These are phyloP conservation scores for Catocala fraxini DNA, from an alignment of 2,888 invertebrate genomes.

Conservation along the genomic window DNA sequence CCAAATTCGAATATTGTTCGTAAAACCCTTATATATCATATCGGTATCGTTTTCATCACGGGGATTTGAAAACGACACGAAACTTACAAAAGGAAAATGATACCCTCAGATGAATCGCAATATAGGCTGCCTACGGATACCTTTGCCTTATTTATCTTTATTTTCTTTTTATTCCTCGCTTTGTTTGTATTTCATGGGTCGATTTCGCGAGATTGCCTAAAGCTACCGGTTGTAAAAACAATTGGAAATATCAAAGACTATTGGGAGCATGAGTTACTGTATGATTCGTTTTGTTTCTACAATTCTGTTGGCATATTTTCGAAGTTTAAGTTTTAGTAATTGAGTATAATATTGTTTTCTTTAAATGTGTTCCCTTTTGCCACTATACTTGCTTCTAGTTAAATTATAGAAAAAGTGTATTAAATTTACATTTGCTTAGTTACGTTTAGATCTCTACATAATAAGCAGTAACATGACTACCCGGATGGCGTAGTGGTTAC, in stretches of 20 bases:
- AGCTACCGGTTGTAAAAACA: constrained; percentile 24
- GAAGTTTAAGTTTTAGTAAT: background rate
- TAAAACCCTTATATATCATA: constrained; percentile 9
- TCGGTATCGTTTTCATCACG: constrained; percentile 10
- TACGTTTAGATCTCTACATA: too few relatives aligned
- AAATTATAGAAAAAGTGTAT: too few relatives aligned
- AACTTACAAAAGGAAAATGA: constrained; percentile 23
- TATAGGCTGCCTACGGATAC: constrained; percentile 20
- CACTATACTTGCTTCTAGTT: too few relatives aligned
- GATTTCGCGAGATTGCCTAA: constrained; percentile 18
- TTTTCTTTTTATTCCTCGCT: constrained; percentile 20
- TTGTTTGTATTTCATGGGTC: constrained; percentile 30
- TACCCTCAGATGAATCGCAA: constrained; percentile 23
- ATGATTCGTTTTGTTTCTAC: constrained; percentile 1
- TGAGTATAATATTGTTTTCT: too few relatives aligned
- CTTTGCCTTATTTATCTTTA: constrained; percentile 22
- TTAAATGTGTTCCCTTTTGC: too few relatives aligned
- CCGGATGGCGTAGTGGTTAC: too few relatives aligned
- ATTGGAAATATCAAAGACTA: constrained; percentile 10
- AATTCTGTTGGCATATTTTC: background rate
- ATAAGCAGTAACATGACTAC: too few relatives aligned
- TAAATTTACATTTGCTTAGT: too few relatives aligned
- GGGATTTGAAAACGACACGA: constrained; percentile 21
- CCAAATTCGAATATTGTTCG: constrained; percentile 4
- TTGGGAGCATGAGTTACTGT: background rate